Conservation (phyloP, 2,888 invertebrate species). For the Eupithecia vulgata region DNA sequence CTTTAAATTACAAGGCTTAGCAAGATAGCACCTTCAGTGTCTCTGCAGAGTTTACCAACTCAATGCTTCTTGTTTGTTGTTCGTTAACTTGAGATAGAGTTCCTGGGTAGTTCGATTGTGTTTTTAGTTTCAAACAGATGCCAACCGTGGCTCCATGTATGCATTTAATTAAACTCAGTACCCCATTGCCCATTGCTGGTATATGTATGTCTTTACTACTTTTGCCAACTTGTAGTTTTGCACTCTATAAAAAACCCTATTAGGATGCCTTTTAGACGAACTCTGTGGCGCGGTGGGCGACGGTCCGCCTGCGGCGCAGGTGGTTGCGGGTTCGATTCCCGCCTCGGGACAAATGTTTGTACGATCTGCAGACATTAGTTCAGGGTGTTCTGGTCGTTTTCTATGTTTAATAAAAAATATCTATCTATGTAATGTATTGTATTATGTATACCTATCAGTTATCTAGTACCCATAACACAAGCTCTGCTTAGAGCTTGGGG, state of each 20-base stretch:
- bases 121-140: conserved; percentile 15
- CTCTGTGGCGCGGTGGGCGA: too few relatives aligned
- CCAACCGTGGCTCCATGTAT: background rate
- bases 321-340: too few relatives aligned
- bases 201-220: background rate
- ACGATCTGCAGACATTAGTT: too few relatives aligned
- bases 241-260: background rate
- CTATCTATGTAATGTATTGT: too few relatives aligned
- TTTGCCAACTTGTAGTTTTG: background rate
- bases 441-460: too few relatives aligned
- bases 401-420: too few relatives aligned
- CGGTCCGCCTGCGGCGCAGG: too few relatives aligned
- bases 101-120: conserved; percentile 11
- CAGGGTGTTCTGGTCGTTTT: too few relatives aligned
- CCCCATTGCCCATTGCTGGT: background rate
- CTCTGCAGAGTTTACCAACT: conserved; percentile 34
- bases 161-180: background rate
- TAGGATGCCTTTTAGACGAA: too few relatives aligned
- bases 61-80: conserved; percentile 40
- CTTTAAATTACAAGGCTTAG: background rate
- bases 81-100: conserved; percentile 25
- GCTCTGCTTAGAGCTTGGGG: too few relatives aligned
- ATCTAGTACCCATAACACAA: too few relatives aligned
- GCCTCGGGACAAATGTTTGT: too few relatives aligned
- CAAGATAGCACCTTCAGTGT: conserved; percentile 18